Base-by-base conservation (phyloP, 92 coral and sea anemone genomes). In the Porites rus region DNA sequence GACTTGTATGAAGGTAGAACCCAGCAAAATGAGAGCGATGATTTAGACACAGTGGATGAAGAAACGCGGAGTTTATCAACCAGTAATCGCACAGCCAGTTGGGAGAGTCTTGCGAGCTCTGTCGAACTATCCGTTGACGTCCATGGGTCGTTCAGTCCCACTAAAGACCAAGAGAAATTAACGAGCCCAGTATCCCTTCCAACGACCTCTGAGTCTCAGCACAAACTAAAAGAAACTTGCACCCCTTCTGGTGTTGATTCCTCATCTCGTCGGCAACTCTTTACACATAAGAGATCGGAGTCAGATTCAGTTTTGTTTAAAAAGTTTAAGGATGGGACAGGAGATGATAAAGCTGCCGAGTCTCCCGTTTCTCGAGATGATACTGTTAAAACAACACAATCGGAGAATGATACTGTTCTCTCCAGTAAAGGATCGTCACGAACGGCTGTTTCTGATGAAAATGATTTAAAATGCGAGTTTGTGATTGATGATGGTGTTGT, bases 41-140 rank as follows among this genome's bases (percentile, higher is more conserved):
- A 81, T 28, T 80, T 95, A 31, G 99, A 97, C 31, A 93, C 99
- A 3, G 86, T 86, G 65, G 98, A 95, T 54, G 96, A 94, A 24
- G 98, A 94, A 38, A 86, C 96, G 0, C 90, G 94, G 82, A 96
- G 98, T 61, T 77, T 96, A 74, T 84, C 93, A 11, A 94, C 91
- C 16, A 95, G 98, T 51, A 97, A 98, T 87, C 93, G 79, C 10
- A 93, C 99, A 1, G 98, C 90, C 0, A 97, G 99, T 81, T 65
- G 93, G 88, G 98, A 97, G 80, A 97, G 99, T 76, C 91, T 97
- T 51, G 77, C 93, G 19, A 97, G 99, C 69, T 95, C 95, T 52
- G 81, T 94, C 20, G 98, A 93, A 68, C n/a, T 89, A 13, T 69
- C 91, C 16, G 66, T 69, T 43, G 92, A 80, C 1, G 88, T 67